Percentiles rank a stretch among this genome's conserved stretches.
phyloP scores from a whole-genome alignment of 1,140 invertebrate genomes.

The Rhyacophila brunnea region DNA sequence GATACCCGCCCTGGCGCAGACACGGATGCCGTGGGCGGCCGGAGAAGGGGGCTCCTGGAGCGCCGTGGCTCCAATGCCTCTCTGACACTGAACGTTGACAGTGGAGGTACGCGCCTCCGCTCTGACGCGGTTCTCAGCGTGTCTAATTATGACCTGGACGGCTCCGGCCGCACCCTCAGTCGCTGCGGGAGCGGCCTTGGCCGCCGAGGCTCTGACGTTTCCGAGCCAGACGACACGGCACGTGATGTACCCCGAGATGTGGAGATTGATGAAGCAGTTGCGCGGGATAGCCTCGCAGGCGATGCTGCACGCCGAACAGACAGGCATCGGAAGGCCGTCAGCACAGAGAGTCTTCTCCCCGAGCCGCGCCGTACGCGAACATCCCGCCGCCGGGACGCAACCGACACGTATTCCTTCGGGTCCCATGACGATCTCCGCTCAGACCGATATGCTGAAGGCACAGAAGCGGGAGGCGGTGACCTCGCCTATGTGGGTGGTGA shows the following conservation, averaged over 20 bases:
- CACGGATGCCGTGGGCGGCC: slow-evolving; percentile 44
- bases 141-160: slow-evolving; percentile 53
- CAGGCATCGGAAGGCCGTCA: slow-evolving; percentile 55
- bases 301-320: slow-evolving; percentile 41
- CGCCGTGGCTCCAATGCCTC: slow-evolving; percentile 51
- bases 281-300: slow-evolving; percentile 21
- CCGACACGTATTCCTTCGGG: slow-evolving; percentile 45
- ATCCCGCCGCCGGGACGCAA: slow-evolving; percentile 39
- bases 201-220: slow-evolving; percentile 51
- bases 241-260: slow-evolving; percentile 46
- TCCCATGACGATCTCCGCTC: slow-evolving; percentile 54
- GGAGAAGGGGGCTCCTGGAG: slow-evolving; percentile 61
- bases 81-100: slow-evolving; percentile 42
- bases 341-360: slow-evolving; percentile 57
- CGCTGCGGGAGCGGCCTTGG: slow-evolving; percentile 52
- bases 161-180: slow-evolving; percentile 48
- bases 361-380: slow-evolving; percentile 49
- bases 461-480: slow-evolving; percentile 42
- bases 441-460: slow-evolving; percentile 34
- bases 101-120: slow-evolving; percentile 37
- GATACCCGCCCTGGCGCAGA: slow-evolving; percentile 47
- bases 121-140: slow-evolving; percentile 49
- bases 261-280: slow-evolving; percentile 46
- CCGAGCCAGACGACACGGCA: too few relatives aligned
- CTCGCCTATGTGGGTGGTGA: slow-evolving; percentile 50